Conservation (phyloP, 2,113 vertebrate genomes). For the Ardeotis arabs region DNA sequence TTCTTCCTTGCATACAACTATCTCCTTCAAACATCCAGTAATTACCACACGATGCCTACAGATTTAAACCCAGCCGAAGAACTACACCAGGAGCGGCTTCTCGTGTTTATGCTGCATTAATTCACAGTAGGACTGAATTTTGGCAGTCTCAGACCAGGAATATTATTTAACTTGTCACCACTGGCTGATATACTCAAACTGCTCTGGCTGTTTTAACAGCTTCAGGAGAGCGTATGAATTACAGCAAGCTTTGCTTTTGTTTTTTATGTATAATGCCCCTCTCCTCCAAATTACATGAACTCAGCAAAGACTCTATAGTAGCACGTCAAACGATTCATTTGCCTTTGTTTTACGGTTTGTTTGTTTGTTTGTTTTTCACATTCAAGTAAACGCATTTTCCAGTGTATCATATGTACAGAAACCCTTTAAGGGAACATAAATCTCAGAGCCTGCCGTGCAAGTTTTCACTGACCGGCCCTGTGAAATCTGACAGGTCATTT, state of each 20-base stretch:
- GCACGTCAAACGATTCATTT: neutral
- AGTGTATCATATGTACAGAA: neutral
- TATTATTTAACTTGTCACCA: slow-evolving; percentile 19
- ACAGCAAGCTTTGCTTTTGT: neutral
- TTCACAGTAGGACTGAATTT: slow-evolving; percentile 22
- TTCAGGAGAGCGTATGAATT: neutral
- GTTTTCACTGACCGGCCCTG: neutral
- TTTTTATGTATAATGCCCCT: neutral
- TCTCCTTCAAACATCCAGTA: neutral
- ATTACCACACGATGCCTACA: neutral
- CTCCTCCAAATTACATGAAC: neutral
- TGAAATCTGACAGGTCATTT: slow-evolving; percentile 48
- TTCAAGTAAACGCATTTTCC: neutral
- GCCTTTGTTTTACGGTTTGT: neutral
- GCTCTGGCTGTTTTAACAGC: neutral
- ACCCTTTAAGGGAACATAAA: slow-evolving; percentile 1
- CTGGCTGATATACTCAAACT: neutral
- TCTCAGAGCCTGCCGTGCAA: neutral
- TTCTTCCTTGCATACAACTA: neutral
- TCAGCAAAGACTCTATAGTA: neutral
- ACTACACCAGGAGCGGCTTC: neutral
- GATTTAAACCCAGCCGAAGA: neutral
- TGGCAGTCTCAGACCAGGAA: neutral
- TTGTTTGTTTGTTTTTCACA: neutral
- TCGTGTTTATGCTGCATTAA: slow-evolving; percentile 4